Conservation (phyloP, 2,797 vertebrate species). For the Chaetophractus vellerosus region DNA sequence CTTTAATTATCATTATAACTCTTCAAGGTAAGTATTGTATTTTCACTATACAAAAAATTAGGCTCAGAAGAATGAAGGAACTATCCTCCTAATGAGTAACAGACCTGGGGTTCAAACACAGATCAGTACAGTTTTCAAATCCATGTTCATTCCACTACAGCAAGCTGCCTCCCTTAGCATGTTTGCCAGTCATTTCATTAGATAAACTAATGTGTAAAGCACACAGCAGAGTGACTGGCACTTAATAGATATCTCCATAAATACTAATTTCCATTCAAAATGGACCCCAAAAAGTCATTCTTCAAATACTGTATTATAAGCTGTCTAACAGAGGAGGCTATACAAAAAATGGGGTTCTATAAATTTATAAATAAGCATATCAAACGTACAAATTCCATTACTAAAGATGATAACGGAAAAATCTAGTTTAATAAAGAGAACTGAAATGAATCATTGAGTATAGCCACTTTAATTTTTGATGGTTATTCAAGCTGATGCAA, state of each 20-base stretch:
- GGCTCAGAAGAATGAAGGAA: constrained; percentile 11
- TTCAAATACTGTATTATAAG: background rate
- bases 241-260: background rate
- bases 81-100: background rate
- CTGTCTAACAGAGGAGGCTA: background rate
- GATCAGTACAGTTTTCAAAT: background rate
- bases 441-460: constrained; percentile 13
- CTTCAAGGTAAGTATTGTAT: background rate
- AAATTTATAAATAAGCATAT: background rate
- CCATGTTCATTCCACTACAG: background rate
- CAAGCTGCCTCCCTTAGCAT: background rate
- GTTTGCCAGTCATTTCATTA: background rate
- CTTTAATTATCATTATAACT: constrained; percentile 39
- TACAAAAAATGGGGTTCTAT: background rate
- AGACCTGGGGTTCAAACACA: background rate
- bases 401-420: constrained; percentile 33
- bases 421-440: background rate
- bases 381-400: background rate
- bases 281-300: background rate
- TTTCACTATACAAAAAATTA: constrained; percentile 32
- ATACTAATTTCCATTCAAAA: background rate
- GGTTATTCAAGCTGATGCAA: constrained; percentile 12
- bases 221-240: background rate
- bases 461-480: background rate
- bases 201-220: background rate